phyloP scores from a whole-genome alignment of 2,888 invertebrate genomes.

The Dendrolimus houi region DNA sequence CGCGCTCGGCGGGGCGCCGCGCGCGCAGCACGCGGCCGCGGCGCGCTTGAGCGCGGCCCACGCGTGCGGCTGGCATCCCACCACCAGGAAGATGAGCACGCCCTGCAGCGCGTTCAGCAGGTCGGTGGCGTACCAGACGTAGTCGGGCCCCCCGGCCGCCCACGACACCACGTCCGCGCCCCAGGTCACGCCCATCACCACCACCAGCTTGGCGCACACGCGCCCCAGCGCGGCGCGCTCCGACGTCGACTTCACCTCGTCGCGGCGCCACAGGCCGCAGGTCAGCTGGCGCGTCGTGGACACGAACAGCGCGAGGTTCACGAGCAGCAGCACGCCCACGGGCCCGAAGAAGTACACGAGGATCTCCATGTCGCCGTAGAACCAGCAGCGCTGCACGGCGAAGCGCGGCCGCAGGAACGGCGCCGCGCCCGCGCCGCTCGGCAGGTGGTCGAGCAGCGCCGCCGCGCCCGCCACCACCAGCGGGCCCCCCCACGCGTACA shows the following conservation, averaged over 20 bases:
- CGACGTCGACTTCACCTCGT: constrained; percentile 88
- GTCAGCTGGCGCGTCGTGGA: constrained; percentile 90
- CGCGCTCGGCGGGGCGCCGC: constrained; percentile 64
- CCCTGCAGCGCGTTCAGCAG: constrained; percentile 91
- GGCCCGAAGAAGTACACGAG: constrained; percentile 91
- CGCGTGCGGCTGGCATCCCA: constrained; percentile 92
- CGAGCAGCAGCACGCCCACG: constrained; percentile 84
- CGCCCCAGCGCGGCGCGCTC: constrained; percentile 85
- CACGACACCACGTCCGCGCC: constrained; percentile 89
- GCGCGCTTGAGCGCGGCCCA: constrained; percentile 56
- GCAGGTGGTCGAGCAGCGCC: constrained; percentile 82
- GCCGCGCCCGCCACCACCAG: constrained; percentile 85
- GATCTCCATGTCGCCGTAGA: constrained; percentile 88
- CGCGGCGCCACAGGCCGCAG: constrained; percentile 91
- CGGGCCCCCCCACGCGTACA: constrained; percentile 92
- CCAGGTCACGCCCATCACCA: constrained; percentile 74
- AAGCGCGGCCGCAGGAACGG: constrained; percentile 85
- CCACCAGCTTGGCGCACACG: constrained; percentile 90
- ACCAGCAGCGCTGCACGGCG: constrained; percentile 88
- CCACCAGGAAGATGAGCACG: constrained; percentile 91
- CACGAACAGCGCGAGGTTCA: constrained; percentile 87
- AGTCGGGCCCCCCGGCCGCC: constrained; percentile 87
- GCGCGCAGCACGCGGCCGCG: constrained; percentile 71
- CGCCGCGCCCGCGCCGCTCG: constrained; percentile 68
- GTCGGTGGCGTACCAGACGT: constrained; percentile 90